Evolutionary conservation across 2,113 vertebrate genomes (phyloP), one percentile per base, ranked within the genome.

Genomic region (Brachyhypopomus gauderio): DNA sequence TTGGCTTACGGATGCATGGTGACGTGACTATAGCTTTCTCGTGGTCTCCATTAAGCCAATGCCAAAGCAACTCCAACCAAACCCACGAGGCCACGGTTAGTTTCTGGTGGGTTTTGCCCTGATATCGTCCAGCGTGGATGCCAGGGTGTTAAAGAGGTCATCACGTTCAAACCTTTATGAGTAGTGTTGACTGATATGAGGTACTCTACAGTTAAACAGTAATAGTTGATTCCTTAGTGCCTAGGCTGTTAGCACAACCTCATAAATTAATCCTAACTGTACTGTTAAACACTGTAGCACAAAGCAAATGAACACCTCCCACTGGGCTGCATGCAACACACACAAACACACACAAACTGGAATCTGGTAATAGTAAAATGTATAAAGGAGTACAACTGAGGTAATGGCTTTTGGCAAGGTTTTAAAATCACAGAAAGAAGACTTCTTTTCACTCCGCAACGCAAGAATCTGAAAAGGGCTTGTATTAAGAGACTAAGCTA

Each of bases 251-350:
- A 20, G 9, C 59, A 23, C 36, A 12, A 64, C n/a, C 45, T 56
- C 25, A 25, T 56, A 58, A 58, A 56, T 56, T 41, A 63, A 64
- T 22, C 45, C 59, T 67, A 66, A 55, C 25, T 55, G 38, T 52
- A 30, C 63, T 9, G 20, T 25, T 48, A n/a, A 81, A 19, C 20
- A 30, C 14, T 27, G 41, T 56, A 79, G 71, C 30, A 72, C 45
- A 78, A 77, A 72, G 59, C 63, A 69, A 77, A 72, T 72, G 64
- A 56, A 59, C 45, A 59, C 69, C 20, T 70, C 58, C 77, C 64
- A 85, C 79, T 36, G 59, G 82, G 77, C 3, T 83, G 84, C 92
- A 93, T 92, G 92, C 92, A 92, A 69, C 41, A 70, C 19, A 78
- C n/a, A 30, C 30, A n/a, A n/a, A n/a, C 45, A 52, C 12, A 52